Conservation (phyloP, 1,140 invertebrate genomes). For the Sitophilus oryzae region DNA sequence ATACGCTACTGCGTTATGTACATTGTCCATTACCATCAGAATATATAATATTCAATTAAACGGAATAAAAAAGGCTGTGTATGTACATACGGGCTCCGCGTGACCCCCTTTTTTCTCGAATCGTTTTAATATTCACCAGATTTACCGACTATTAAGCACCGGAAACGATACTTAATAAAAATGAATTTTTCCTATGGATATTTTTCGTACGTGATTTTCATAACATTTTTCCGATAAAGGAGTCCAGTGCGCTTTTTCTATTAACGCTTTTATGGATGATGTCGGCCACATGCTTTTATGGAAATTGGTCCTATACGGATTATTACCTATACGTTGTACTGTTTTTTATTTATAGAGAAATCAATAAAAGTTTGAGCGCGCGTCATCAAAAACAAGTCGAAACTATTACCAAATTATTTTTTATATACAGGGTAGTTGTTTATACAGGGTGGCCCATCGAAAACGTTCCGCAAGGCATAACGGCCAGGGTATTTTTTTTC, state of each 20-base stretch:
- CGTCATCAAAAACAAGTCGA: no score
- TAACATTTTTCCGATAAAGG: conserved; percentile 16
- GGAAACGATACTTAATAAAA: conserved; percentile 22
- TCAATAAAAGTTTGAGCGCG: no score
- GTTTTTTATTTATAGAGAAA: no score
- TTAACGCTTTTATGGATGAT: conserved; percentile 17
- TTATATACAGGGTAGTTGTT: no score
- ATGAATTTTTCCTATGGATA: conserved; percentile 20
- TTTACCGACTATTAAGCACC: conserved; percentile 21
- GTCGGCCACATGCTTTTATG: no score
- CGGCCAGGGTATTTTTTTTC: no score
- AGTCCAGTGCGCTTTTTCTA: conserved; percentile 10
- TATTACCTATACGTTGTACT: no score
- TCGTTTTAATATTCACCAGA: conserved; percentile 20
- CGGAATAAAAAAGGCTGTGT: conserved; percentile 1
- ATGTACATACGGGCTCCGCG: background rate
- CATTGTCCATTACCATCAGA: background rate
- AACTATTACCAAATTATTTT: no score
- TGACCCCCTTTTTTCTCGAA: conserved; percentile 17
- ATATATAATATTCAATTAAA: conserved; percentile 8
- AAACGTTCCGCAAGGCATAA: no score
- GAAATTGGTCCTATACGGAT: no score
- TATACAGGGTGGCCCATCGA: no score
- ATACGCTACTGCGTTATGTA: background rate
- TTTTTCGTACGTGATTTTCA: conserved; percentile 21